Conservation (phyloP, 2,797 vertebrate species). For the Dermochelys coriacea region DNA sequence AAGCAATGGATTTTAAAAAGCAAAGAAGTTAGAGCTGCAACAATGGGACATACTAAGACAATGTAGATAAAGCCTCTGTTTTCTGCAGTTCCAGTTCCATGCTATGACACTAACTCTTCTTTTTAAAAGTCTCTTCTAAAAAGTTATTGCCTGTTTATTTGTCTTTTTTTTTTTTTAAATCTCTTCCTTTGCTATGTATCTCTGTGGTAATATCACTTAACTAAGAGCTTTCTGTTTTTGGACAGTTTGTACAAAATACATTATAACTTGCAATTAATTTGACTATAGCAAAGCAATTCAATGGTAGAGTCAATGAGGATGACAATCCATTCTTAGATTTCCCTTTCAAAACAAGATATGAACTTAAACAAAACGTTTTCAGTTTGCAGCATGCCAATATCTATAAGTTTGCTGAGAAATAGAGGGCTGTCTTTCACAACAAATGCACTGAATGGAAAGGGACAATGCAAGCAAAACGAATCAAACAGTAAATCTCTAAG, state of each 20-base stretch:
- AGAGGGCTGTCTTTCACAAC: background rate
- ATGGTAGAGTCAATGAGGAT: background rate
- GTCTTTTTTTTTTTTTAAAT: background rate
- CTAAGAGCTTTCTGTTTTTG: background rate
- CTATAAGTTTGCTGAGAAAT: background rate
- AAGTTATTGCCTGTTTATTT: background rate
- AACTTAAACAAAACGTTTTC: background rate
- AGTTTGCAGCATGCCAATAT: background rate
- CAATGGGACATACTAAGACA: background rate
- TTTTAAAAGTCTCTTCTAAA: background rate
- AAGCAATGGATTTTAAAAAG: background rate
- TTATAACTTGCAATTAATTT: background rate
- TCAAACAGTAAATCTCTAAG: conserved; percentile 44
- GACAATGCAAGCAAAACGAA: conserved; percentile 36
- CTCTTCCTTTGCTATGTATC: background rate
- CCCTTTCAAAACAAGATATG: background rate
- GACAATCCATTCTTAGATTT: background rate
- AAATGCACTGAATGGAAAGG: background rate
- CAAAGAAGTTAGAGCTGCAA: background rate
- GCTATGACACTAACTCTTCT: background rate
- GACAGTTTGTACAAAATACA: background rate
- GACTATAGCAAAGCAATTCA: background rate
- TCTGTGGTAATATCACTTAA: background rate
- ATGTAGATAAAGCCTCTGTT: background rate
- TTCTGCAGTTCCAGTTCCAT: background rate